Evolutionary conservation across 2,888 invertebrate genomes (phyloP), one percentile per base, ranked within the genome.

Genomic region (Torymus aiolomorphi): DNA sequence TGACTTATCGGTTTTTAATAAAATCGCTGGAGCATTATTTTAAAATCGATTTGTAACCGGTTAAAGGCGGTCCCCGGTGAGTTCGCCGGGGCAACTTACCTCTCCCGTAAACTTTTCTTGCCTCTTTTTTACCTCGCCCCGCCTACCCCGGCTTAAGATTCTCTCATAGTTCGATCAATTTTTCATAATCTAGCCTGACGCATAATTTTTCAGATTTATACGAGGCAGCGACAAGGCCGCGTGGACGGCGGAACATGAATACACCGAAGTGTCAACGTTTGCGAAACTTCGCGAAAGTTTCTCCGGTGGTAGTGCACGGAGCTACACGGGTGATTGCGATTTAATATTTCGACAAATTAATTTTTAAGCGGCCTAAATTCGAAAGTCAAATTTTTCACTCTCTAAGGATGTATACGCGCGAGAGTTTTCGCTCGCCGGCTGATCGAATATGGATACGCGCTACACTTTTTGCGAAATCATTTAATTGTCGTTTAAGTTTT

Each of bases 141-240:
- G 11, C 20, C n/a, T 31, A 10, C 8, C 42, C 20, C 65, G 56
- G 57, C 65, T 74, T 63, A 18, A 65, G 42, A 49, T 65, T 65
- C 67, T 65, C 67, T 75, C 67, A 75, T 20, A 49, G n/a, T 57
- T 57, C 59, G 59, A 75, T 75, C 75, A 59, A 75, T 67, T 75
- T 75, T 67, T 67, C 66, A 67, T 66, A 67, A 59, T 67, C 52
- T 51, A 24, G n/a, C 31, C 52, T 49, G 65, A 42, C 13, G 62
- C 11, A 31, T 59, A 49, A 71, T 71, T 59, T 59, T 71, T 59
- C n/a, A 66, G 20, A 20, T 20, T 5, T 51, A 51, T 42, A 66
- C 14, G 66, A n/a, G 18, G 31, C 10, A 1, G 0, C 42, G 42
- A 42, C 42, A 8, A 42, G 42, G 42, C 42, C 42, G 42, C 8